Percentiles rank a stretch among this genome's conserved stretches.
Conservation (phyloP, 2,888 invertebrate genomes). For the Hedychridium roseum region DNA sequence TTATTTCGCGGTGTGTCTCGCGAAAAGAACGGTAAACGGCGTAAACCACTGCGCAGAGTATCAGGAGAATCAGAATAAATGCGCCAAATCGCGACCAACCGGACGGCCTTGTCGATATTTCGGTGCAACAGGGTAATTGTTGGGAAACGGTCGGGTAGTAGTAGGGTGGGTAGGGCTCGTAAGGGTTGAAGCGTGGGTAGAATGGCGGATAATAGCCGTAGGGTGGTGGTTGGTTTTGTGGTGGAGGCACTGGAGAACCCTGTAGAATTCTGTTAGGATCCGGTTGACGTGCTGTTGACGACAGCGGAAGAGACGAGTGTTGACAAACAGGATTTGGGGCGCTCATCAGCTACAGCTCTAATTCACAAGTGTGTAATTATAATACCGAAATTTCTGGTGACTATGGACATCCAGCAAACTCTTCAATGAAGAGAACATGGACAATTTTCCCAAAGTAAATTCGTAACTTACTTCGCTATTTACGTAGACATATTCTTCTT, state of each 20-base stretch:
- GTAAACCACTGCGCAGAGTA: constrained; percentile 8
- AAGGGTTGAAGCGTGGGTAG: constrained; percentile 23
- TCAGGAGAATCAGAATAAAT: constrained; percentile 22
- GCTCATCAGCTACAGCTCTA: constrained; percentile 25
- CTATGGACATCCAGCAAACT: too few relatives aligned
- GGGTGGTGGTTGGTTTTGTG: too few relatives aligned
- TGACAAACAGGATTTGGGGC: constrained; percentile 17
- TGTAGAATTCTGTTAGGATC: not conserved
- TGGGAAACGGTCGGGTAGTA: constrained; percentile 16
- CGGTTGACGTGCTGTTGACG: not conserved
- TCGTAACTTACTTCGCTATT: too few relatives aligned
- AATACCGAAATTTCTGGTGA: too few relatives aligned
- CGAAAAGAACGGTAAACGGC: too few relatives aligned
- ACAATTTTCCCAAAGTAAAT: too few relatives aligned
- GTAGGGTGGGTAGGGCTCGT: constrained; percentile 23
- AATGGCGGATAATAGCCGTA: constrained; percentile 26
- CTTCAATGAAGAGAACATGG: too few relatives aligned
- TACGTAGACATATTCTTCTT: too few relatives aligned
- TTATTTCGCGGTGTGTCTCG: too few relatives aligned
- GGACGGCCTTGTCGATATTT: constrained; percentile 7
- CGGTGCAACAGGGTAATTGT: constrained; percentile 15
- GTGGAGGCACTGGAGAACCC: too few relatives aligned
- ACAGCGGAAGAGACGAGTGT: constrained; percentile 7
- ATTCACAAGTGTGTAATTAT: too few relatives aligned
- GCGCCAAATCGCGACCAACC: constrained; percentile 17